Base-by-base conservation (phyloP, 2,888 invertebrate species). In the Flexamia atlantica region DNA sequence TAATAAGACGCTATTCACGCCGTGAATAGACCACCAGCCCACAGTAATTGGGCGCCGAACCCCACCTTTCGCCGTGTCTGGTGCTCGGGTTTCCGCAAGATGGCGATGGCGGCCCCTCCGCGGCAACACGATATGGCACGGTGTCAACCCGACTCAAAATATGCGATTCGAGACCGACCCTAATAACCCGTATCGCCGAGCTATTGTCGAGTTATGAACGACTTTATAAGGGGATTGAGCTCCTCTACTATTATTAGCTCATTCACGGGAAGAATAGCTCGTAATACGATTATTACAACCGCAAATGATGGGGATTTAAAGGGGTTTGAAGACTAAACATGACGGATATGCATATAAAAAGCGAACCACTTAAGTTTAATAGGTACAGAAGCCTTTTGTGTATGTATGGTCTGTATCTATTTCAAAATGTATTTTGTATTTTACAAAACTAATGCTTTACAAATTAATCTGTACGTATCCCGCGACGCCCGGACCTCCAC, bases 1-100 rank as follows among this genome's bases (percentile, higher is more conserved):
- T 72, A 72, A 72, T 72, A 72, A 72, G 72, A 72, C 72, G 72
- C 72, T 72, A 72, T 72, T 72, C 72, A 72, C 23, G 42, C n/a
- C 40, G 42, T 72, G 42, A 72, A 72, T 72, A 30, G 72, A 25
- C 40, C 36, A 36, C 72, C 40, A 72, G 72, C 72, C 40, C n/a
- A 9, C 40, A 40, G 72, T 72, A 72, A 72, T 72, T 72, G 72
- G 72, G 72, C 72, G 32, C n/a, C 70, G 12, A 46, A 60, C 60
- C 60, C 28, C 60, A 14, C 70, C 25, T 64, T 32, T 32, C 12
- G 30, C 32, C 40, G 20, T 72, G 42, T 20, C 68, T 68, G 17
- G 23, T n/a, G 72, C 72, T 40, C 72, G 25, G n/a, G n/a, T 72
- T 28, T 30, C 42, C 72, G 32, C 40, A 72, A 72, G 72, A 72